Percentiles rank a stretch among this genome's conserved stretches.
These are phyloP conservation scores for Caranx ignobilis DNA, from an alignment of 2,113 vertebrate genomes.

Conservation along the genomic window DNA sequence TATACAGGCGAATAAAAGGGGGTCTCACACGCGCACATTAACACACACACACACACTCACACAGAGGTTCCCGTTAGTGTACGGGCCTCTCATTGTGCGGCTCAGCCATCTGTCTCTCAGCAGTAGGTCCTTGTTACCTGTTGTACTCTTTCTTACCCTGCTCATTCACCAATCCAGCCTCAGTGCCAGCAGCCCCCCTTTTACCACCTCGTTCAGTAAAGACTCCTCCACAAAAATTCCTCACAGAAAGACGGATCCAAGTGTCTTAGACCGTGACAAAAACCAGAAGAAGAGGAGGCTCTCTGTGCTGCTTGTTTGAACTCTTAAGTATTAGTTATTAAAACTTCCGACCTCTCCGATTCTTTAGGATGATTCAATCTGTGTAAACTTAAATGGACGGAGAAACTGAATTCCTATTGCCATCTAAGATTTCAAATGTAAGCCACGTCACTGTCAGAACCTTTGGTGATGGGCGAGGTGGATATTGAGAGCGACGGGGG, in stretches of 20 bases:
- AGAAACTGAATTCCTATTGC: not conserved
- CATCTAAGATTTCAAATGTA: conserved; percentile 30
- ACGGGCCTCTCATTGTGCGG: conserved; percentile 75
- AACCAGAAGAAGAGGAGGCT: conserved; percentile 26
- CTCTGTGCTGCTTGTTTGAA: conserved; percentile 43
- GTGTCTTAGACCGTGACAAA: conserved; percentile 37
- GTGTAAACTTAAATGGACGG: conserved; percentile 8
- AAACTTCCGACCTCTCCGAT: conserved; percentile 25
- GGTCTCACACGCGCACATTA: conserved; percentile 38
- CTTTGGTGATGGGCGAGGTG: conserved; percentile 42
- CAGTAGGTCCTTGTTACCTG: conserved; percentile 83
- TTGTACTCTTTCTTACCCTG: conserved; percentile 76
- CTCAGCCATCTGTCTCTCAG: conserved; percentile 81
- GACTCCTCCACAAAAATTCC: conserved; percentile 63
- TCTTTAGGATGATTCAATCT: conserved; percentile 22
- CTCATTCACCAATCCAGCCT: conserved; percentile 68
- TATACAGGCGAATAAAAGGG: conserved; percentile 62
- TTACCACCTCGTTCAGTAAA: conserved; percentile 51
- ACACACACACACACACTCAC: conserved; percentile 5
- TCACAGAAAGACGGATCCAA: conserved; percentile 53
- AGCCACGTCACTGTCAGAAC: conserved; percentile 34
- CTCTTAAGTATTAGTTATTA: conserved; percentile 33
- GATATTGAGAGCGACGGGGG: conserved; percentile 51
- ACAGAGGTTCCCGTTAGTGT: conserved; percentile 54
- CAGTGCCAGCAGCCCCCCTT: conserved; percentile 67